Percentiles rank a stretch among this genome's conserved stretches.
Conservation (phyloP, 2,113 vertebrate genomes). For the Sphyrna mokarran region DNA sequence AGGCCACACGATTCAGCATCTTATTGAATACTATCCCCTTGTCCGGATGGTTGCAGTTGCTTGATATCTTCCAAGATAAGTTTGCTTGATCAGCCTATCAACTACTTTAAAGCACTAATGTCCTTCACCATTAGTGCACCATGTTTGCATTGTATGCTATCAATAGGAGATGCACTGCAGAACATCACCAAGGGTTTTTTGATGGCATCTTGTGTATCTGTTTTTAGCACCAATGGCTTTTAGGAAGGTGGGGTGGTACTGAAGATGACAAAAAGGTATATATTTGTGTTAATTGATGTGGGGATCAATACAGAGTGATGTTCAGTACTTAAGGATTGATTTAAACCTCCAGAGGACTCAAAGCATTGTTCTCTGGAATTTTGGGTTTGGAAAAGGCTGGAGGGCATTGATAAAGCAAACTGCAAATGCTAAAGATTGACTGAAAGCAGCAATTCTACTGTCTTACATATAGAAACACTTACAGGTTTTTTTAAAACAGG, state of each 20-base stretch:
- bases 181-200: neutral
- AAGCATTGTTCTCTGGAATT: neutral
- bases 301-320: neutral
- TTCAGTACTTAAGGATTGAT: neutral
- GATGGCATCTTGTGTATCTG: neutral
- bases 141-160: neutral
- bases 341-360: neutral
- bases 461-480: neutral
- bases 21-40: neutral
- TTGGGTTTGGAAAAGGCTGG: neutral
- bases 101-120: neutral
- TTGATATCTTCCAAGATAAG: too few species aligned
- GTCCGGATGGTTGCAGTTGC: neutral
- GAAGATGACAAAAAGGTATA: too few species aligned
- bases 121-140: neutral
- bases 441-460: neutral
- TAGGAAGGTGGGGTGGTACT: too few species aligned
- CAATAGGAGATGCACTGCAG: neutral
- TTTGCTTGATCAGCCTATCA: neutral
- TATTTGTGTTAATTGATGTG: too few species aligned
- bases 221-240: too few species aligned
- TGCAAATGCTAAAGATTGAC: neutral
- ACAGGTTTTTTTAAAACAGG: neutral
- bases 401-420: neutral
- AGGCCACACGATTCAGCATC: too few species aligned